Percentiles rank a stretch among this genome's conserved stretches.
Conservation (phyloP, 2,888 invertebrate species). For the Ichneumoninae sp. region DNA sequence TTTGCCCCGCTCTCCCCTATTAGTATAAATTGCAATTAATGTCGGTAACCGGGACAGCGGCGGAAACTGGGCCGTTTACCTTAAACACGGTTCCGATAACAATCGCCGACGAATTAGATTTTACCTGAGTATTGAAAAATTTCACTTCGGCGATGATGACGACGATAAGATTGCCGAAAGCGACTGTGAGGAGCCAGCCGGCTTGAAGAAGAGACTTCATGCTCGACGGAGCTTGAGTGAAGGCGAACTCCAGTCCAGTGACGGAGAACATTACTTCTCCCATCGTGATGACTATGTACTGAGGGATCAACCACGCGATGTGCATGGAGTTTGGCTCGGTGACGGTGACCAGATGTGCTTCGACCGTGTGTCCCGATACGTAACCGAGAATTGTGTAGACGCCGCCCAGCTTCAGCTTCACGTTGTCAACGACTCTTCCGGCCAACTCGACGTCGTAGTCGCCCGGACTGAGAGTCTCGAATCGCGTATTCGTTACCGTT, state of each 20-base stretch:
- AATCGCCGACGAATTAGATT: constrained; percentile 23
- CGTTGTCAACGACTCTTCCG: constrained; percentile 79
- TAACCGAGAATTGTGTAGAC: constrained; percentile 87
- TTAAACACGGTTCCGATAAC: background rate
- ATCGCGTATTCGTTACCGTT: constrained; percentile 7
- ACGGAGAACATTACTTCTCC: constrained; percentile 98
- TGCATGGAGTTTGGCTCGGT: constrained; percentile 91
- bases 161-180: constrained; percentile 97
- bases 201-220: constrained; percentile 98
- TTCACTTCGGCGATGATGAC: constrained; percentile 93
- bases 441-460: constrained; percentile 83
- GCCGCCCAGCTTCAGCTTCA: constrained; percentile 87
- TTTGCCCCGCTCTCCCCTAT: too few relatives aligned
- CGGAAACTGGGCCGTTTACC: too few relatives aligned
- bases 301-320: constrained; percentile 95
- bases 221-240: constrained; percentile 95
- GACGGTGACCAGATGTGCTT: constrained; percentile 83
- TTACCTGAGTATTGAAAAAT: constrained; percentile 91
- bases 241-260: constrained; percentile 97
- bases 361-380: constrained; percentile 75
- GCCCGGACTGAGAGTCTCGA: constrained; percentile 81
- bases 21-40: too few relatives aligned
- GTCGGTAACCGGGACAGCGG: too few relatives aligned
- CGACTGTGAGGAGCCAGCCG: constrained; percentile 96
- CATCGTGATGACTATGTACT: constrained; percentile 95